A percentile compares a stretch with the other conserved stretches of the same genome.
Conservation (phyloP, 2,113 vertebrate genomes). For the Passer domesticus region DNA sequence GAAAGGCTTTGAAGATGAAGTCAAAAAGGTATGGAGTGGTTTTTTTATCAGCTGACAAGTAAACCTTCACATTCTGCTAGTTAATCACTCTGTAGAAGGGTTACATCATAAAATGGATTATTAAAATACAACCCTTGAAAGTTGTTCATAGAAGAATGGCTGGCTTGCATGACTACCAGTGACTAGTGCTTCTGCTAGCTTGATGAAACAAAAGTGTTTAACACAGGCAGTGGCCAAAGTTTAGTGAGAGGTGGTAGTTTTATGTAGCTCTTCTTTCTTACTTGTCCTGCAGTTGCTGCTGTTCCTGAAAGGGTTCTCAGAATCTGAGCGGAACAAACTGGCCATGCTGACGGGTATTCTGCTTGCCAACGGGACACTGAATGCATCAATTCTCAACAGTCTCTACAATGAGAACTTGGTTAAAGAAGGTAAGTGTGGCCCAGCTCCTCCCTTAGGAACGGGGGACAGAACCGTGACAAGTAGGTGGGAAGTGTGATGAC, state of each 20-base stretch:
- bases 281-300: conserved; percentile 86
- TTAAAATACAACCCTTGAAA: neutral
- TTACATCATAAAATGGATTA: neutral
- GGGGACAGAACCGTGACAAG: neutral
- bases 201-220: neutral
- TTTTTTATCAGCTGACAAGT: neutral
- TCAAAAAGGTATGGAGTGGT: conserved; percentile 89
- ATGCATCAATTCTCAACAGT: conserved; percentile 95
- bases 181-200: neutral
- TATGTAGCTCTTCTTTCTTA: neutral
- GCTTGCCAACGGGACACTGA: conserved; percentile 94
- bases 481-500: neutral
- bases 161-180: neutral
- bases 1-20: conserved; percentile 99
- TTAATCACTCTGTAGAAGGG: neutral
- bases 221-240: neutral
- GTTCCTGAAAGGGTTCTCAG: conserved; percentile 97
- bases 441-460: neutral
- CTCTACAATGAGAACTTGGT: conserved; percentile 98
- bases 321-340: conserved; percentile 98
- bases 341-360: conserved; percentile 98
- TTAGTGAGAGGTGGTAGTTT: neutral
- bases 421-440: conserved; percentile 86
- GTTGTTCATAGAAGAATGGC: neutral
- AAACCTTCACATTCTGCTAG: neutral